Evolutionary conservation across 2,888 invertebrate genomes (phyloP), one percentile per base, ranked within the genome.

Genomic region (Meandrusa payeni): DNA sequence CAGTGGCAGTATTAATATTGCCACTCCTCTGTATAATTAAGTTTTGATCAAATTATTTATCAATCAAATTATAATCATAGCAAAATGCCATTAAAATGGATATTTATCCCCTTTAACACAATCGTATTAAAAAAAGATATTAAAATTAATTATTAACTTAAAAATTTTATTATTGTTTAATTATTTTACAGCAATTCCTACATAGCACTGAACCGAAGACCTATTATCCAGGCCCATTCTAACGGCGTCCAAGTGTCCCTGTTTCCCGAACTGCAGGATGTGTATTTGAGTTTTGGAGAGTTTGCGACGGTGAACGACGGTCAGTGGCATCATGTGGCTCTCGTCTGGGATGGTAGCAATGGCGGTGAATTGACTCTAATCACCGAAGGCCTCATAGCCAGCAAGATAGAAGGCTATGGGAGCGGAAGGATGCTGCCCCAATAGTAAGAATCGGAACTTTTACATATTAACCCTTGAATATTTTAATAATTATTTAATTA

Each of bases 351-450:
- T 64, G 96, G 97, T 23, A 91, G 90, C 46, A 93, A 93, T 41
- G 94, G 94, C 2, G 97, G 97, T 10, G 93, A 94, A 69, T 83
- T 98, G 28, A 95, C 95, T 41, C 89, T 98, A 12, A 95, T 97
- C 36, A 97, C 97, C n/a, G 97, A 98, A 89, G 97, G 97, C 27
- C 90, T 98, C 33, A 96, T 98, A 52, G 96, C 97, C 17, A 97
- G 96, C 73, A 96, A 95, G 75, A 92, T 95, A 50, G 95, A 95
- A 75, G 95, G 95, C 48, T 97, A 97, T 59, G 96, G 94, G 19
- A 91, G 92, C 62, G 96, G 96, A 60, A 90, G 94, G 64, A 90
- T 90, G 54, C 76, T 97, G 58, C 95, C 97, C 17, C 90, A 94
- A 70, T 94, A 94, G 95, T 95, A 88, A 91, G 93, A 81, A n/a